These are phyloP conservation scores for Bibio marci DNA, from an alignment of 2,888 invertebrate species.

Conservation along the genomic window DNA sequence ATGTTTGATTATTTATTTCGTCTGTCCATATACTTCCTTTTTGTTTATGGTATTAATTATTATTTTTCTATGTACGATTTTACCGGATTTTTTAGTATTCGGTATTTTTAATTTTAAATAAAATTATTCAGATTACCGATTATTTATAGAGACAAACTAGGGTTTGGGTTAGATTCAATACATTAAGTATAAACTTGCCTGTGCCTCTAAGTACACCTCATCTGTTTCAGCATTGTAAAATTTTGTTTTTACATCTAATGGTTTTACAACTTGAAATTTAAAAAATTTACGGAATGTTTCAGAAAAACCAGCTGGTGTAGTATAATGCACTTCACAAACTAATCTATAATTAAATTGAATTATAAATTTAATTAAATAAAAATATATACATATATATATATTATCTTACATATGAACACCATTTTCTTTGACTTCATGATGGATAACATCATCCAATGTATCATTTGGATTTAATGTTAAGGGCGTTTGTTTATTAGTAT, in stretches of 20 bases:
- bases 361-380: slow-evolving; percentile 2
- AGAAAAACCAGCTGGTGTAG: slow-evolving; percentile 51
- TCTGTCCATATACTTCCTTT: no score
- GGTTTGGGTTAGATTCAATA: no score
- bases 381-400: slow-evolving; percentile 2
- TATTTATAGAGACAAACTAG: neutral
- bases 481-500: slow-evolving; percentile 43
- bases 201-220: slow-evolving; percentile 55
- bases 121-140: no score
- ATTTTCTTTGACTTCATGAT: slow-evolving; percentile 98
- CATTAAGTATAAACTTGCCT: no score
- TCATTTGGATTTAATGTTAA: slow-evolving; percentile 53
- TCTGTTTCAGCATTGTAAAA: slow-evolving; percentile 87
- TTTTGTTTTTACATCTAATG: slow-evolving; percentile 95
- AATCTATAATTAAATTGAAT: slow-evolving; percentile 35
- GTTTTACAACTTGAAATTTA: slow-evolving; percentile 95
- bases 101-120: no score
- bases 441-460: slow-evolving; percentile 87
- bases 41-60: no score
- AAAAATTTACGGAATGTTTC: slow-evolving; percentile 92
- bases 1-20: no score
- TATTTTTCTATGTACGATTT: no score
- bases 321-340: slow-evolving; percentile 91
- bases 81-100: no score
- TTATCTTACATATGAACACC: slow-evolving; percentile 80